phyloP scores from a whole-genome alignment of 1,140 invertebrate genomes.

The Nasonia vitripennis region DNA sequence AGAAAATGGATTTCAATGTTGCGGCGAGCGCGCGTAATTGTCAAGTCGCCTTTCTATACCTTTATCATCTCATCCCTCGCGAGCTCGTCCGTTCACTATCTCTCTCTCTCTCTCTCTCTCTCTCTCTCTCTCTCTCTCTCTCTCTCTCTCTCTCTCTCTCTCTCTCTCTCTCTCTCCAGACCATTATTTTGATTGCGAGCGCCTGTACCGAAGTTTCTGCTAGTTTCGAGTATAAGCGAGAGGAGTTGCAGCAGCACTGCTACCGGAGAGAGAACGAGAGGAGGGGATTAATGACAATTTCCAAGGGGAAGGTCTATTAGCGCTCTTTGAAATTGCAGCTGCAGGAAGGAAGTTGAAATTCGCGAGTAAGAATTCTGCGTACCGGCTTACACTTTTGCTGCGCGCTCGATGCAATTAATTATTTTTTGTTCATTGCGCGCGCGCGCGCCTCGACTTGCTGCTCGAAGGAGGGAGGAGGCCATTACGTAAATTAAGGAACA shows the following conservation, averaged over 20 bases:
- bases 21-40: conserved; percentile 34
- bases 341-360: conserved; percentile 21
- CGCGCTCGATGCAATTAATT: conserved; percentile 1
- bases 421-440: background rate
- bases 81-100: background rate
- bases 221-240: conserved; percentile 7
- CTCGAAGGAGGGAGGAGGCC: background rate
- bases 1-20: conserved; percentile 56
- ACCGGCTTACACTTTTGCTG: background rate
- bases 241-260: background rate
- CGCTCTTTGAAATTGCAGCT: conserved; percentile 30
- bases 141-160: background rate
- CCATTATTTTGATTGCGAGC: conserved; percentile 47
- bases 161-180: background rate
- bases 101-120: background rate
- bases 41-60: conserved; percentile 30
- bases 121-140: background rate
- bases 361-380: background rate
- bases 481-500: conserved; percentile 11
- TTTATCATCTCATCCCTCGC: conserved; percentile 16
- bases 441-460: too few relatives aligned
- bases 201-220: conserved; percentile 8
- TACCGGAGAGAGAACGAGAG: background rate
- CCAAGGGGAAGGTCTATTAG: conserved; percentile 35
- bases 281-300: conserved; percentile 45